Conservation (phyloP, 2,797 vertebrate species). For the Pangasius sanitwongsei region DNA sequence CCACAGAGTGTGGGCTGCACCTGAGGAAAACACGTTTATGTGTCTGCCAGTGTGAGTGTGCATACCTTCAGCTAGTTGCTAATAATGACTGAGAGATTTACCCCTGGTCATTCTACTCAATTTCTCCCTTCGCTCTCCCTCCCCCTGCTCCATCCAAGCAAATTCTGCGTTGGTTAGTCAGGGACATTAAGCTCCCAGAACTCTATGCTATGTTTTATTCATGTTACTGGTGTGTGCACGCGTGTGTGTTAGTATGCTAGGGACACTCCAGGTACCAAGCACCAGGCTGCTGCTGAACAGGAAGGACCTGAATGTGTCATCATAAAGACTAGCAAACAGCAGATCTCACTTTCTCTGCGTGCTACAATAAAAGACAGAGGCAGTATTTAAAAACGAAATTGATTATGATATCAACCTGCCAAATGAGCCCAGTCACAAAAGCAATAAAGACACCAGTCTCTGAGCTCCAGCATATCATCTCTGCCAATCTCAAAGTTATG, state of each 20-base stretch:
- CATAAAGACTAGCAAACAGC: slow-evolving; percentile 20
- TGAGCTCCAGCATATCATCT: background rate
- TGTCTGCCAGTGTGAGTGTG: background rate
- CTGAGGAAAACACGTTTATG: slow-evolving; percentile 10
- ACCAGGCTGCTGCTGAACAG: slow-evolving; percentile 19
- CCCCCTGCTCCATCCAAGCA: background rate
- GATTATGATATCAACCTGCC: background rate
- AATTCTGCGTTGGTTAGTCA: slow-evolving; percentile 9
- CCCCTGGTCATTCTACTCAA: slow-evolving; percentile 14
- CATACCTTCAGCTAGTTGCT: slow-evolving; percentile 21
- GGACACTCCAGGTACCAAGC: slow-evolving; percentile 27
- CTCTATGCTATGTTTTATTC: slow-evolving; percentile 48
- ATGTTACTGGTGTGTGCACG: slow-evolving; percentile 9
- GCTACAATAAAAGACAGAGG: background rate
- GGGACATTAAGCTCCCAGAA: slow-evolving; percentile 30
- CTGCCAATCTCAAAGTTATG: background rate
- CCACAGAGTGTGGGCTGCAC: background rate
- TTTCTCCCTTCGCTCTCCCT: background rate
- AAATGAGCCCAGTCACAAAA: background rate
- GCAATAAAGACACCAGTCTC: background rate
- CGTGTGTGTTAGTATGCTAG: slow-evolving; percentile 31
- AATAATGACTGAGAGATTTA: slow-evolving; percentile 35
- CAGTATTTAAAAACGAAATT: background rate
- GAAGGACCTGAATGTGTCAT: background rate
- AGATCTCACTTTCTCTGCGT: background rate